Percentiles rank a stretch among this genome's conserved stretches.
phyloP scores from a whole-genome alignment of 2,113 vertebrate genomes.

The Seriola quinqueradiata region DNA sequence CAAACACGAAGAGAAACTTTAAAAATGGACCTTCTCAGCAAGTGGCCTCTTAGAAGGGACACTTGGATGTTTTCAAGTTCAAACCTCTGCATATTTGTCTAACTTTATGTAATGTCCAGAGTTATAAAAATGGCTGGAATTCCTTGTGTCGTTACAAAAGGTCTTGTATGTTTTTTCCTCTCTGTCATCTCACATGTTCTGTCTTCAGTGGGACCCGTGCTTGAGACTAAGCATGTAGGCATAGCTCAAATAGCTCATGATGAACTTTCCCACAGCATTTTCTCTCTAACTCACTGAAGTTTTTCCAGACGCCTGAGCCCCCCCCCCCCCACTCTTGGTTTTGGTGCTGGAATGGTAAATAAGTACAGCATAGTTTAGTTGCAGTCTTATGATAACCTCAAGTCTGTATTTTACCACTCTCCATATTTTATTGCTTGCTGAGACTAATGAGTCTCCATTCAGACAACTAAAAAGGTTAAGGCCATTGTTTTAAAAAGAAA shows the following conservation, averaged over 20 bases:
- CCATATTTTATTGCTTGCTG: conserved; percentile 39
- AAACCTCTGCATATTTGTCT: conserved; percentile 78
- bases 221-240: conserved; percentile 65
- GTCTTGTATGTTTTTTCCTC: conserved; percentile 81
- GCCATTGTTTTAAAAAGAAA: conserved; percentile 65
- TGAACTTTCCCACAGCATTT: conserved; percentile 87
- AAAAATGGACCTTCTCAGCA: conserved; percentile 45
- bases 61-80: conserved; percentile 69
- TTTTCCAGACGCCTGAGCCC: conserved; percentile 58
- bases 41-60: conserved; percentile 41
- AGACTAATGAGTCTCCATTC: conserved; percentile 59
- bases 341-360: conserved; percentile 68
- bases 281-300: conserved; percentile 64
- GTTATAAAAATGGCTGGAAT: conserved; percentile 82
- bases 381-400: conserved; percentile 61
- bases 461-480: conserved; percentile 70
- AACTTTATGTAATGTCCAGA: conserved; percentile 69
- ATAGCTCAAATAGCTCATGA: conserved; percentile 84
- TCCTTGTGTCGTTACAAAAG: conserved; percentile 79
- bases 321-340: conserved; percentile 33
- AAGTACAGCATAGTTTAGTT: conserved; percentile 61
- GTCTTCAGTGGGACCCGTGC: conserved; percentile 73
- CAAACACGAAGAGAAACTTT: conserved; percentile 30
- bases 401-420: conserved; percentile 52
- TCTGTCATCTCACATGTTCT: conserved; percentile 78